Conservation (phyloP, 2,888 invertebrate genomes). For the Nineta flava region DNA sequence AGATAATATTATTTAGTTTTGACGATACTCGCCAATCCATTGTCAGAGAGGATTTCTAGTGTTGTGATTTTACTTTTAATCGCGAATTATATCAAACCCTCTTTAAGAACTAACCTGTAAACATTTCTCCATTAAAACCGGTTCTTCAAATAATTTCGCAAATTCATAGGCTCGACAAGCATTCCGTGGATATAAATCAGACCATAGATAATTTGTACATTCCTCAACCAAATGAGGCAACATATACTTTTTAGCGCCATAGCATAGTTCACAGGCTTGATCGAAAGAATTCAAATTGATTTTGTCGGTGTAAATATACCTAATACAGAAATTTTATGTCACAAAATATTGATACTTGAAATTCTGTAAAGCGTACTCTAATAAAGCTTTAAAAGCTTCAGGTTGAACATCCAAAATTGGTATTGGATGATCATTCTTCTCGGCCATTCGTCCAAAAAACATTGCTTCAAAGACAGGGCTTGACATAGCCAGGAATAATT, state of each 20-base stretch:
- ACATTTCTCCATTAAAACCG: conserved; percentile 64
- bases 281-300: conserved; percentile 69
- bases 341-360: conserved; percentile 1
- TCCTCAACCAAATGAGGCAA: conserved; percentile 67
- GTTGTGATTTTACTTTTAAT: not conserved
- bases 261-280: conserved; percentile 73
- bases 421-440: conserved; percentile 56
- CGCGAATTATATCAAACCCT: too few relatives aligned
- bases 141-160: conserved; percentile 71
- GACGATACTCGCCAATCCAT: not conserved
- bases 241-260: conserved; percentile 81
- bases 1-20: conserved; percentile 8
- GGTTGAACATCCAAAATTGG: conserved; percentile 72
- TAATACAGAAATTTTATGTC: conserved; percentile 22
- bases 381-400: conserved; percentile 65
- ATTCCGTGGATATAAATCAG: conserved; percentile 60
- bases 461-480: conserved; percentile 80
- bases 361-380: conserved; percentile 40
- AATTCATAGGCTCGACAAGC: conserved; percentile 77
- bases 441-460: conserved; percentile 74
- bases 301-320: conserved; percentile 69
- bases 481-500: conserved; percentile 68
- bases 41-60: not conserved
- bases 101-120: conserved; percentile 36
- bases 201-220: conserved; percentile 73